Evolutionary conservation across 2,113 vertebrate species (phyloP), one percentile per base, ranked within the genome.

Genomic region (Seriola quinqueradiata): DNA sequence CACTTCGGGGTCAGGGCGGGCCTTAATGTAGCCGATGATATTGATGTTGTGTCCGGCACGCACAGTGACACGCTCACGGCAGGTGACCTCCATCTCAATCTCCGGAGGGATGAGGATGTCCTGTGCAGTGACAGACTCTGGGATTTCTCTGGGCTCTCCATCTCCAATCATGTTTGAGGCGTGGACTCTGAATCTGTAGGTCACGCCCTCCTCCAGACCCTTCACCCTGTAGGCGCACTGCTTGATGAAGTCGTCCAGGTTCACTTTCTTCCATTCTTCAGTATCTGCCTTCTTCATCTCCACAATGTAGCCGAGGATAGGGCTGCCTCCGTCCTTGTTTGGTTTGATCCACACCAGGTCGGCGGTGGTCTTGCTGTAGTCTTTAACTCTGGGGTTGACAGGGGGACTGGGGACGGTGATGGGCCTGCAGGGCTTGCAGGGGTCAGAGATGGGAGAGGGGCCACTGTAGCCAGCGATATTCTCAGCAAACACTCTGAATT

Each of bases 401-500:
- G 98, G 98, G 79, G 96, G 96, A 76, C 97, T 96, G 57, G 98
- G 98, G 77, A 97, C 97, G 75, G 96, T 96, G 76, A 99, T 96
- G 72, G 96, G 97, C 55, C 98, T 96, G 79, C 96, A 97, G 11
- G 97, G 97, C 93, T 97, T 98, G 91, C 96, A 96, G 87, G 95
- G 95, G 80, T 99, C 98, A 81, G 98, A 99, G 85, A 90, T 92
- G 84, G 97, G 97, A 71, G 98, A 99, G 36, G 98, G 98, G 70
- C 97, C 97, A 83, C 98, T 99, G 91, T 96, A 95, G 64, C 98
- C 98, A 72, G 97, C 97, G 72, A 96, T 96, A 76, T 99, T 99
- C 95, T 99, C 98, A 75, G 98, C 98, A 95, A 98, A 98, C 78
- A 98, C 96, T 94, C 98, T 97, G 92, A 99, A 99, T 89, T 99